Evolutionary conservation across 1,140 invertebrate species (phyloP).

Genomic region (Diuraphis noxia): DNA sequence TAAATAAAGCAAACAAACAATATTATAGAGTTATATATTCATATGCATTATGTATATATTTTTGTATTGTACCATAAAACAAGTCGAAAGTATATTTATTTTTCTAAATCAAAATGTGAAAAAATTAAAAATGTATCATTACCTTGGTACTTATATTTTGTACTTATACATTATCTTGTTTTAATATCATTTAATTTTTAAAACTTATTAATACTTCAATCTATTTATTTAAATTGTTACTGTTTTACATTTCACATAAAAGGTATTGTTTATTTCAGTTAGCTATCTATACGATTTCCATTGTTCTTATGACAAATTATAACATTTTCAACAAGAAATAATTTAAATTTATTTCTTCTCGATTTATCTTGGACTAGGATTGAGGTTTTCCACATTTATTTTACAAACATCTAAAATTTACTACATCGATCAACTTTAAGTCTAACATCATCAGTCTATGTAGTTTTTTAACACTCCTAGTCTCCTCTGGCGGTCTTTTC

Average conservation of each 20-base stretch:
- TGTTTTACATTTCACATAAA: neutral
- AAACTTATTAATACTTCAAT: neutral
- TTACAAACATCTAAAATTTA: neutral
- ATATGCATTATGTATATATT: too few species aligned
- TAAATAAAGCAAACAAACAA: too few species aligned
- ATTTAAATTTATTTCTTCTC: neutral
- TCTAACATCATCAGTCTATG: conserved; percentile 30
- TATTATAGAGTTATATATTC: too few species aligned
- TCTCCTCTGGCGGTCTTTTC: neutral
- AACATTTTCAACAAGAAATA: neutral
- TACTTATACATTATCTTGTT: too few species aligned
- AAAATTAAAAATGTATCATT: too few species aligned
- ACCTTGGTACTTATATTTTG: too few species aligned
- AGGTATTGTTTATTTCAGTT: neutral
- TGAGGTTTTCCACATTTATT: conserved; percentile 16
- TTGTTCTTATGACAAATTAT: neutral
- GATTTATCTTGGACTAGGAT: neutral
- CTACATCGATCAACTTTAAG: conserved; percentile 19
- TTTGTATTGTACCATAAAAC: too few species aligned
- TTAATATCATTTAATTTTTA: neutral
- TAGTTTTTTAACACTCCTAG: neutral
- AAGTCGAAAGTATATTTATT: too few species aligned
- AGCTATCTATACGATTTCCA: too few species aligned
- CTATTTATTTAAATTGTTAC: neutral
- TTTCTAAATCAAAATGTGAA: too few species aligned